A percentile compares a stretch with the other conserved stretches of the same genome.
Conservation (phyloP, 2,888 invertebrate species). For the Folsomia manolachei region DNA sequence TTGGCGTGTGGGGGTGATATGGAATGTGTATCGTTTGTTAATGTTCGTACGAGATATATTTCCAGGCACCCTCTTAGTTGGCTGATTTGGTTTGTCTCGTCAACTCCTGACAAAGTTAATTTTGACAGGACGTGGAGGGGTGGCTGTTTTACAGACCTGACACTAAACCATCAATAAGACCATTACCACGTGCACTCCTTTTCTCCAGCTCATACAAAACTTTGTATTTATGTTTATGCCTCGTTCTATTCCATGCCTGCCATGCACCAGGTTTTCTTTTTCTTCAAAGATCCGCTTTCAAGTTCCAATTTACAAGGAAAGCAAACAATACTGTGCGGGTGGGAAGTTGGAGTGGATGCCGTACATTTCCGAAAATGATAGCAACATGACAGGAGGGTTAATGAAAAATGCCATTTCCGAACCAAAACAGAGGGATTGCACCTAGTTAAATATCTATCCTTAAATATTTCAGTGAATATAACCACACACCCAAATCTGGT, state of each 20-base stretch:
- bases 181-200: conserved; percentile 33
- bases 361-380: too few species aligned
- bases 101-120: conserved; percentile 7
- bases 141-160: conserved; percentile 18
- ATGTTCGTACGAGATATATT: background rate
- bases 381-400: too few species aligned
- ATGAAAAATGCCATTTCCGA: too few species aligned
- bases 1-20: background rate
- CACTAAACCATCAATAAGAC: conserved; percentile 31
- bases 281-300: background rate
- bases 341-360: too few species aligned
- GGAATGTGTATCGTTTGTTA: background rate
- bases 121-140: background rate
- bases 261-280: too few species aligned
- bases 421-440: too few species aligned
- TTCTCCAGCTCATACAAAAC: conserved; percentile 13
- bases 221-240: conserved; percentile 27
- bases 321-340: background rate
- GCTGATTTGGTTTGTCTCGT: background rate
- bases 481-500: too few species aligned
- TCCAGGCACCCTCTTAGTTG: background rate
- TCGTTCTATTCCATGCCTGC: background rate
- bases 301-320: background rate
- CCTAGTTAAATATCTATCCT: too few species aligned
- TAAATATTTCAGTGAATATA: too few species aligned